Conservation (phyloP, 2,888 invertebrate genomes). For the Noctuana brunneofusca region DNA sequence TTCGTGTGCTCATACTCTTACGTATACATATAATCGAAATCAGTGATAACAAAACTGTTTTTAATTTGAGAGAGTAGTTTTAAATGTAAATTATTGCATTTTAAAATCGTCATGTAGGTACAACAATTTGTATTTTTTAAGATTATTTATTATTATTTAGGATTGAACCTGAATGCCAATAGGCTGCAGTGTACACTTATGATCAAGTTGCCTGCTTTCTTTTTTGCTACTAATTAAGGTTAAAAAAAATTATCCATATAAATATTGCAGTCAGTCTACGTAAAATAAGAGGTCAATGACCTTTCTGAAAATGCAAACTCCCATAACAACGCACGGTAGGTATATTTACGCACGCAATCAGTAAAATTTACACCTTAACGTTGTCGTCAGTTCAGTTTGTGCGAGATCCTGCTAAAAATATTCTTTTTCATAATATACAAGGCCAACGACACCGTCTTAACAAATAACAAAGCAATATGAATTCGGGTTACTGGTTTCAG, state of each 20-base stretch:
- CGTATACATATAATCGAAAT: neutral
- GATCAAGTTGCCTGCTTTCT: too few species aligned
- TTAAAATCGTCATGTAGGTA: too few species aligned
- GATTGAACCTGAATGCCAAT: too few species aligned
- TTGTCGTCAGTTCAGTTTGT: conserved; percentile 54
- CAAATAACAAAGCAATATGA: conserved; percentile 62
- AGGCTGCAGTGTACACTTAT: too few species aligned
- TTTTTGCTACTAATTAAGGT: too few species aligned
- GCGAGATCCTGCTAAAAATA: conserved; percentile 64
- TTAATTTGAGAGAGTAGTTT: too few species aligned
- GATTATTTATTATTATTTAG: too few species aligned
- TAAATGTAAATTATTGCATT: too few species aligned
- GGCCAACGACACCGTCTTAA: conserved; percentile 60
- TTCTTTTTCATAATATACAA: conserved; percentile 58
- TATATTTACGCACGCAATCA: conserved; percentile 68
- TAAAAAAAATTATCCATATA: too few species aligned
- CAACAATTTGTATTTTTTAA: too few species aligned
- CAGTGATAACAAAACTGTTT: too few species aligned
- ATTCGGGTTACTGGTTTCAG: conserved; percentile 64
- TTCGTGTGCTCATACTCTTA: conserved; percentile 2
- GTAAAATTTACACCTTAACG: conserved; percentile 41
- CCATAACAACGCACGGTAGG: conserved; percentile 45
- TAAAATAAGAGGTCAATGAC: conserved; percentile 56
- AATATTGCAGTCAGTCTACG: neutral
- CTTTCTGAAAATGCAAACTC: conserved; percentile 47